phyloP scores from a whole-genome alignment of 2,797 vertebrate genomes.

The Anguilla anguilla region DNA sequence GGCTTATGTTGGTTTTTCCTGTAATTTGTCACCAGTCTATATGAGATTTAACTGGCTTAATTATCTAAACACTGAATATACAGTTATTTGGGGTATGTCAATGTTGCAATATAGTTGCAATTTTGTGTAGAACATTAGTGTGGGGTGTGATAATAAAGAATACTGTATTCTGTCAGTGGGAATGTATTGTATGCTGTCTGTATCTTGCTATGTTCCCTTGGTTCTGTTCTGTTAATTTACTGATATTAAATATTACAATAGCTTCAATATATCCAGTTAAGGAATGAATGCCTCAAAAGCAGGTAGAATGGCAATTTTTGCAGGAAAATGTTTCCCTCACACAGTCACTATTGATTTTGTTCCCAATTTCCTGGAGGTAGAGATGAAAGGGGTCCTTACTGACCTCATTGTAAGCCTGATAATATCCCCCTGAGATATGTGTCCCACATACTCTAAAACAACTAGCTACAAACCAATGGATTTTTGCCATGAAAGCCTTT shows the following conservation, averaged over 20 bases:
- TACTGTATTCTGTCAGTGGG: background rate
- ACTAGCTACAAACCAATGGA: background rate
- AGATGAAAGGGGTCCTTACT: constrained; percentile 18
- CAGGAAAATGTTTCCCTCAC: background rate
- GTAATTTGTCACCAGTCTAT: too few species aligned
- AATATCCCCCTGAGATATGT: background rate
- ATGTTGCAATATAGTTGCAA: background rate
- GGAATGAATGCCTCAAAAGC: background rate
- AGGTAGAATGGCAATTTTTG: background rate
- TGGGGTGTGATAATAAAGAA: background rate
- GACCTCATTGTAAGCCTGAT: constrained; percentile 14
- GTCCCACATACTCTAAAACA: constrained; percentile 7
- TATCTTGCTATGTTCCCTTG: background rate
- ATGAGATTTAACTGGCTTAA: background rate
- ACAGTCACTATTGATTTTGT: background rate
- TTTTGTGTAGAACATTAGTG: background rate
- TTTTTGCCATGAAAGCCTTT: background rate
- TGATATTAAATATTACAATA: constrained; percentile 5
- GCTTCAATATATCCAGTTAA: background rate
- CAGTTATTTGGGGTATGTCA: background rate
- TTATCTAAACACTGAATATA: background rate
- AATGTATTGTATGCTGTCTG: background rate
- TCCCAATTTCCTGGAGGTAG: constrained; percentile 12
- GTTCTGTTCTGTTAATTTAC: background rate
- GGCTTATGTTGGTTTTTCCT: too few species aligned